Base-by-base conservation (phyloP, 2,113 vertebrate genomes). In the Anoplopoma fimbria region DNA sequence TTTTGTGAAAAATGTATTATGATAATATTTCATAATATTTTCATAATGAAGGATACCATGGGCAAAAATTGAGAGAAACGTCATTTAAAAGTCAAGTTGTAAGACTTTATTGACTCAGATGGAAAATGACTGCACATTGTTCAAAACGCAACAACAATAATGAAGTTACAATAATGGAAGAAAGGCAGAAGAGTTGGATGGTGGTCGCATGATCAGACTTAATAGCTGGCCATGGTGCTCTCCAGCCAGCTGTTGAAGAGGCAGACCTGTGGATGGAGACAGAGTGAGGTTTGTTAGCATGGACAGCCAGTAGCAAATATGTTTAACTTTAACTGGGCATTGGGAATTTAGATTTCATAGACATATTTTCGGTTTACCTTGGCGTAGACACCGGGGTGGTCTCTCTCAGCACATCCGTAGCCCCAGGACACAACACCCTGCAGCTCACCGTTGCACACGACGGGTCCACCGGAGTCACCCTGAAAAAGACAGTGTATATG, bases 391-490 rank as follows among this genome's bases (percentile, higher is more conserved):
- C n/a, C n/a, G n/a, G n/a, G n/a, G n/a, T n/a, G n/a, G n/a, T n/a
- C n/a, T n/a, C n/a, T n/a, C n/a, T n/a, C n/a, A n/a, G n/a, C n/a
- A n/a, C n/a, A n/a, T n/a, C n/a, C n/a, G n/a, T n/a, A n/a, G n/a
- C n/a, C n/a, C n/a, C n/a, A n/a, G n/a, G n/a, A n/a, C n/a, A n/a
- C n/a, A n/a, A n/a, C n/a, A n/a, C n/a, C n/a, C n/a, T n/a, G n/a
- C n/a, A n/a, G n/a, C n/a, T n/a, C n/a, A n/a, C n/a, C n/a, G n/a
- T n/a, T n/a, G n/a, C n/a, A n/a, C n/a, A n/a, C n/a, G n/a, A n/a
- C n/a, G n/a, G 96, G 96, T 9, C 96, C 93, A 13, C 97, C 96
- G 57, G 96, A 96, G 91, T 97, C 96, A 88, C 94, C 95, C 96
- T 97, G 88, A 62, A 45, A n/a, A 15, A 51, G 45, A 69, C 19